Conservation (phyloP, 2,113 vertebrate species). For the Corythornis madagascariensis region DNA sequence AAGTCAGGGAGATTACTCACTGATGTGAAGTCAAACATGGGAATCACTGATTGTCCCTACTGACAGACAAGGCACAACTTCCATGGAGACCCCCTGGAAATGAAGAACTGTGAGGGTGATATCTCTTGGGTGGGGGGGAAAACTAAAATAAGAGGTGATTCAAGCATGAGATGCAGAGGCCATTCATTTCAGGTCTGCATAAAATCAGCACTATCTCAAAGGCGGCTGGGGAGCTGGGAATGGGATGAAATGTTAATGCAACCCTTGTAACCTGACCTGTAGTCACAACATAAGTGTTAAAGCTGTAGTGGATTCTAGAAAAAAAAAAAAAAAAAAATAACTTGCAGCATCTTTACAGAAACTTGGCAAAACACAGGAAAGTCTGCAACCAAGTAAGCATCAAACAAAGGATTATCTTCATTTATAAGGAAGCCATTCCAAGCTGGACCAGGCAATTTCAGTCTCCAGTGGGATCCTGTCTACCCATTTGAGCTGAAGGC, state of each 20-base stretch:
- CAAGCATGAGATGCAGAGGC: accelerated
- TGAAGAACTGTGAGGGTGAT: background rate
- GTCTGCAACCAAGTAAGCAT: conserved; percentile 15
- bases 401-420: background rate
- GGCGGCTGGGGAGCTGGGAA: accelerated
- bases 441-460: background rate
- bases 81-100: background rate
- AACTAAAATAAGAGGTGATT: background rate
- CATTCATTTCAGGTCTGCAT: background rate
- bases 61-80: background rate
- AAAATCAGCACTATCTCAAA: conserved; percentile 32
- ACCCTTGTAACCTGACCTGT: conserved; percentile 3
- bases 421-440: background rate
- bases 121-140: background rate
- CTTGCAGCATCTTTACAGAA: background rate
- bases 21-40: background rate
- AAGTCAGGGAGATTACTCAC: background rate
- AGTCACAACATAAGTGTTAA: background rate
- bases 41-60: background rate
- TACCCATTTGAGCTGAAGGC: background rate
- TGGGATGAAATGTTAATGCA: conserved; percentile 33
- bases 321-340: background rate
- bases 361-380: background rate
- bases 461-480: background rate
- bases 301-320: background rate